Evolutionary conservation across 2,888 invertebrate species (phyloP).

Genomic region (Gymnocheta viridis): DNA sequence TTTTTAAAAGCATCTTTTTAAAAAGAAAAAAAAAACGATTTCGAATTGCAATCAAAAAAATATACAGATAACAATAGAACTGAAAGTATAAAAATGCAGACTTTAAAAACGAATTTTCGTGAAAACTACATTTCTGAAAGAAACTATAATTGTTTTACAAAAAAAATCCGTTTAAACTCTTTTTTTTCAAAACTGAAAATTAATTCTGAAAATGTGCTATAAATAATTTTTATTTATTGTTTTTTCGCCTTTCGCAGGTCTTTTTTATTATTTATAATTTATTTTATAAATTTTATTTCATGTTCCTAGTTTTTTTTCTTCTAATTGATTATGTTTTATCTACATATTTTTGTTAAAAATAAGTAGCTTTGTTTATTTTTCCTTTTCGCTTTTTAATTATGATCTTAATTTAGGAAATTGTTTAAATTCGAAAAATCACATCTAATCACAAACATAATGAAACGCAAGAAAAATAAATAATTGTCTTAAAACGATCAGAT

Average conservation of each 20-base stretch:
- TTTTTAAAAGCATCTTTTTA: too few relatives aligned
- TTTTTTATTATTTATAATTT: background rate
- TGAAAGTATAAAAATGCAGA: too few relatives aligned
- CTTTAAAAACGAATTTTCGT: too few relatives aligned
- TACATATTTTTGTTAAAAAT: too few relatives aligned
- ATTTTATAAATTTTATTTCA: background rate
- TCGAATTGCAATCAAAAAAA: too few relatives aligned
- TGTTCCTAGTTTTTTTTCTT: background rate
- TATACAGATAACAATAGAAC: too few relatives aligned
- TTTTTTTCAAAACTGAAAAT: too few relatives aligned
- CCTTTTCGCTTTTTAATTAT: background rate
- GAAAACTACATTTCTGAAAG: too few relatives aligned
- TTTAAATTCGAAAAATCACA: conserved; percentile 11
- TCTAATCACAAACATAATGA: conserved; percentile 19
- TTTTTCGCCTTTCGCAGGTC: background rate
- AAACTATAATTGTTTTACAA: too few relatives aligned
- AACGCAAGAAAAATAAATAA: conserved; percentile 33
- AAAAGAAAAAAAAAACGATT: too few relatives aligned
- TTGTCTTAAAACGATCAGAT: conserved; percentile 18
- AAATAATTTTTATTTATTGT: background rate
- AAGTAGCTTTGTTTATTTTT: conserved; percentile 7
- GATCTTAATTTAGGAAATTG: conserved; percentile 28
- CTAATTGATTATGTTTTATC: background rate
- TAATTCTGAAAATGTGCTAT: too few relatives aligned
- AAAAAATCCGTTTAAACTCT: too few relatives aligned